Conservation (phyloP, 1,140 invertebrate species). For the Chlorops oryzae region DNA sequence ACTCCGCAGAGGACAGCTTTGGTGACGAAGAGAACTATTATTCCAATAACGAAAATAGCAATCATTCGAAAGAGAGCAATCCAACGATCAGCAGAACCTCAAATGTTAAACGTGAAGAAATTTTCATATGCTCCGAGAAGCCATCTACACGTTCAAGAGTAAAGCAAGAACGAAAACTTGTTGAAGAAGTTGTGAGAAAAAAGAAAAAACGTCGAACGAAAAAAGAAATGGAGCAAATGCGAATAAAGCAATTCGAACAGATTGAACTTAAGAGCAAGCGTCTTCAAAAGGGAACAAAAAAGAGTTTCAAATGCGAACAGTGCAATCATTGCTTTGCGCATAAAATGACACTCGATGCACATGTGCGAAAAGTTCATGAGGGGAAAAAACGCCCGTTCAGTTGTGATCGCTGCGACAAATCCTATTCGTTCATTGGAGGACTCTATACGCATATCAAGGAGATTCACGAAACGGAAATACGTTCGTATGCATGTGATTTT, state of each 20-base stretch:
- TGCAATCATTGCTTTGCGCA: slow-evolving; percentile 35
- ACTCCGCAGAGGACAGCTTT: too few relatives aligned
- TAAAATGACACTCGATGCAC: slow-evolving; percentile 30
- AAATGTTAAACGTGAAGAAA: too few relatives aligned
- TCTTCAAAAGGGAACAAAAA: slow-evolving; percentile 18
- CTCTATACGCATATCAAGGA: slow-evolving; percentile 41
- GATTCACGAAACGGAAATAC: slow-evolving; percentile 25
- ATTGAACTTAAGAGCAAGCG: neutral
- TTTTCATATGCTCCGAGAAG: too few relatives aligned
- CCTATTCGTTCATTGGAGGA: slow-evolving; percentile 40
- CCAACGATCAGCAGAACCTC: too few relatives aligned
- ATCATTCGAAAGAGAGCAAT: too few relatives aligned
- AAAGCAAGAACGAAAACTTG: too few relatives aligned
- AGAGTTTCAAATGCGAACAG: slow-evolving; percentile 30
- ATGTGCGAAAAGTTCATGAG: slow-evolving; percentile 39
- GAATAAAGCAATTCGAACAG: neutral
- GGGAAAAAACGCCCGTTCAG: slow-evolving; percentile 34
- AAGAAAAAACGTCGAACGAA: neutral
- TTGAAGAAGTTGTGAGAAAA: neutral
- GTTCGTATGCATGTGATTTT: slow-evolving; percentile 29
- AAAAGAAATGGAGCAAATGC: neutral
- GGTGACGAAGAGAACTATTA: too few relatives aligned
- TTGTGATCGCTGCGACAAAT: slow-evolving; percentile 38
- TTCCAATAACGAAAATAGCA: too few relatives aligned
- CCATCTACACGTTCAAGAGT: too few relatives aligned